Percentiles rank a stretch among this genome's conserved stretches.
Evolutionary conservation across 2,888 invertebrate species (phyloP).

Genomic region (Drosophila ezoana): DNA sequence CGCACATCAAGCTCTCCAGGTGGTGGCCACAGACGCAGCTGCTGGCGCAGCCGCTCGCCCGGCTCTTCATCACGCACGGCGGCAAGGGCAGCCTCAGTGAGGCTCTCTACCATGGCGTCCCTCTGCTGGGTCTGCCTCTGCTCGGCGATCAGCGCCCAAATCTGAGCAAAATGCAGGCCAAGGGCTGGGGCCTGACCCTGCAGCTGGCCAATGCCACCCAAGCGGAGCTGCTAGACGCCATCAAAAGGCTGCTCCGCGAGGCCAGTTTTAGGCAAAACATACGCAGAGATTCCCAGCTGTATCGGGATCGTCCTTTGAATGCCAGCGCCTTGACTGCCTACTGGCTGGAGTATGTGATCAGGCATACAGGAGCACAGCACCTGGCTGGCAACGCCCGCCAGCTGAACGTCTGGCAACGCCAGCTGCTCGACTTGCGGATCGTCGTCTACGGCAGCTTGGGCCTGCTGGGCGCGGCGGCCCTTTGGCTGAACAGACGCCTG

Average conservation of each 20-base stretch:
- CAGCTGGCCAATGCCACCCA: conserved; percentile 38
- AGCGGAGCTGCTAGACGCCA: conserved; percentile 32
- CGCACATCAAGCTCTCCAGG: conserved; percentile 82
- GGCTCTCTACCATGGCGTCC: conserved; percentile 91
- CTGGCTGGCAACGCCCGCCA: conserved; percentile 85
- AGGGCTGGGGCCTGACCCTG: conserved; percentile 85
- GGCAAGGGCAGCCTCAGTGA: conserved; percentile 92
- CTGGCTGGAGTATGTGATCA: conserved; percentile 87
- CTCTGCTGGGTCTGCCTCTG: conserved; percentile 90
- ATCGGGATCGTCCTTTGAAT: conserved; percentile 86
- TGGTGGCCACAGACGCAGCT: conserved; percentile 89
- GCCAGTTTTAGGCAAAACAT: conserved; percentile 46
- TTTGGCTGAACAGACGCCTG: conserved; percentile 8
- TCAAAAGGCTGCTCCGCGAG: conserved; percentile 56
- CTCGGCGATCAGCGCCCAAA: conserved; percentile 93
- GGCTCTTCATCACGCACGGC: conserved; percentile 83
- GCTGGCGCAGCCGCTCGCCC: conserved; percentile 89
- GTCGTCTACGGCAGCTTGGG: conserved; percentile 25
- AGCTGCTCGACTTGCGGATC: conserved; percentile 85
- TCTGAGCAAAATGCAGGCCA: conserved; percentile 89
- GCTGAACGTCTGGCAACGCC: conserved; percentile 84
- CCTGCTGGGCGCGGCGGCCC: conserved; percentile 5
- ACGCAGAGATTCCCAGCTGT: conserved; percentile 82
- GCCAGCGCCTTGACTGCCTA: conserved; percentile 85
- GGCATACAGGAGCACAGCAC: conserved; percentile 86